Conservation (phyloP, 2,888 invertebrate genomes). For the Drosophila anomalata region DNA sequence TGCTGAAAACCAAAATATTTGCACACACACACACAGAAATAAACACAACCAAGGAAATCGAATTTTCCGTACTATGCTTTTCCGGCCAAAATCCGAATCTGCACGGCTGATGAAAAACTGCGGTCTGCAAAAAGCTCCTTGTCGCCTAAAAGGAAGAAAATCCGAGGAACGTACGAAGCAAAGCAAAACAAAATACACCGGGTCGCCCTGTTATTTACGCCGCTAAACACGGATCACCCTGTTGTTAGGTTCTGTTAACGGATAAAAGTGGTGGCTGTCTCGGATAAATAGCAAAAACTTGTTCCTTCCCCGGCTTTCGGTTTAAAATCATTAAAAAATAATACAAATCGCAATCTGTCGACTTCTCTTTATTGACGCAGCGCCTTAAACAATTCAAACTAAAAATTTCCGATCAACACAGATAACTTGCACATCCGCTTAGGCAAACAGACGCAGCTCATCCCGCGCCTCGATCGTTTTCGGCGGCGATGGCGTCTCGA, state of each 20-base stretch:
- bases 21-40: constrained; percentile 25
- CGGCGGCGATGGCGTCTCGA: constrained; percentile 87
- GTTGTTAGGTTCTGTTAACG: too few relatives aligned
- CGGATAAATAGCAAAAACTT: too few relatives aligned
- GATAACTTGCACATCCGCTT: constrained; percentile 41
- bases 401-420: constrained; percentile 49
- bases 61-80: constrained; percentile 59
- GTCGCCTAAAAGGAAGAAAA: constrained; percentile 39
- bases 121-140: constrained; percentile 62
- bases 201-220: too few relatives aligned
- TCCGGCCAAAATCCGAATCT: constrained; percentile 37
- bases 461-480: constrained; percentile 77
- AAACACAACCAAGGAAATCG: constrained; percentile 47
- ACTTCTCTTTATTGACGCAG: constrained; percentile 40
- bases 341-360: constrained; percentile 7
- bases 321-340: neutral
- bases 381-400: constrained; percentile 50
- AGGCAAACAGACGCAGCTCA: constrained; percentile 75
- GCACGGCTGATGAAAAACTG: constrained; percentile 69
- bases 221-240: too few relatives aligned
- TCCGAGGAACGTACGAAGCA: constrained; percentile 9
- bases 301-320: neutral
- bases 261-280: too few relatives aligned
- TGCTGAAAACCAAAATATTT: constrained; percentile 41
- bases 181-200: neutral